Percentiles rank a stretch among this genome's conserved stretches.
Conservation (phyloP, 2,797 vertebrate species). For the Microcaecilia unicolor region DNA sequence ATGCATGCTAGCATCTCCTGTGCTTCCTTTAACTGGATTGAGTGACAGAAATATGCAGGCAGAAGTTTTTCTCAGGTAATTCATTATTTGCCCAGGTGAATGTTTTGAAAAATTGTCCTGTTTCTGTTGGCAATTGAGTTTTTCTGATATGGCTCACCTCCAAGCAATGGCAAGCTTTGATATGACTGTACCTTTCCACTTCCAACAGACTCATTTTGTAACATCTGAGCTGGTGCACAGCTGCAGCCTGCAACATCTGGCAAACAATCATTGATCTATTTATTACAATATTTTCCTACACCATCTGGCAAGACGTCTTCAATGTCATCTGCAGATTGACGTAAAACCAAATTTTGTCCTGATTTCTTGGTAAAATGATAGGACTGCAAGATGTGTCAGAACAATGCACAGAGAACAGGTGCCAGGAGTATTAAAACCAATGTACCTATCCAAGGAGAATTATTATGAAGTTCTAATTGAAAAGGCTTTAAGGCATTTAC, state of each 20-base stretch:
- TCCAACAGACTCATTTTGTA: constrained; percentile 46
- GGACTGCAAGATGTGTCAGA: not conserved
- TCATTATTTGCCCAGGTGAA: no score
- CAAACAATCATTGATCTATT: constrained; percentile 56
- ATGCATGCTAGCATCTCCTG: no score
- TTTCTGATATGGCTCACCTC: constrained; percentile 10
- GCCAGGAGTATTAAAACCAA: no score
- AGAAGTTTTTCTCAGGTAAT: no score
- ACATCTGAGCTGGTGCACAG: constrained; percentile 32
- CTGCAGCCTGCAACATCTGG: constrained; percentile 53
- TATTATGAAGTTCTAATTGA: constrained; percentile 10
- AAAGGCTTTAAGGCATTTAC: constrained; percentile 15
- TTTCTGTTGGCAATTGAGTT: constrained; percentile 16
- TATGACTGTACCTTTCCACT: constrained; percentile 23
- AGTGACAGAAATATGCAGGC: no score
- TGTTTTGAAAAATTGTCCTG: no score
- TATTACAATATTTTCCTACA: constrained; percentile 46
- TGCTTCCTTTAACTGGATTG: no score
- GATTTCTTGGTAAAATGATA: constrained; percentile 1
- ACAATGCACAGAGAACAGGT: no score
- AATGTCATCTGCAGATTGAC: constrained; percentile 52
- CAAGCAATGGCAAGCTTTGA: constrained; percentile 21
- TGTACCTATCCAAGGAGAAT: constrained; percentile 18
- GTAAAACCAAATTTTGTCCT: constrained; percentile 27
- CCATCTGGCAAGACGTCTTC: constrained; percentile 55